These are phyloP conservation scores for Dendroctonus ponderosae DNA, from an alignment of 1,140 invertebrate genomes.

Conservation along the genomic window DNA sequence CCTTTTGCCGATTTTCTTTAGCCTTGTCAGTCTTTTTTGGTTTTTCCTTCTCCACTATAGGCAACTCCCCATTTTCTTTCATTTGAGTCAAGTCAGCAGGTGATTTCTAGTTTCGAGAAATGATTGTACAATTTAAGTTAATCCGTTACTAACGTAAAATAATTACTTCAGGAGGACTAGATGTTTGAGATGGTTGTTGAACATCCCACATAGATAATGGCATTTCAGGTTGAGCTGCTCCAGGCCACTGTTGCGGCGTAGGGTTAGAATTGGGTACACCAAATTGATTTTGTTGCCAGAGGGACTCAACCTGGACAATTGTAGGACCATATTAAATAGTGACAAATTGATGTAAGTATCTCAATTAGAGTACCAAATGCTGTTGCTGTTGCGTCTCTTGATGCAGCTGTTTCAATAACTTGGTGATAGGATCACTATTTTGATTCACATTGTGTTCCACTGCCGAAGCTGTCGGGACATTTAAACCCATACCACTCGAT, in stretches of 20 bases:
- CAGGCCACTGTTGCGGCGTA: constrained; percentile 33
- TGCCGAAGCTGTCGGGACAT: constrained; percentile 31
- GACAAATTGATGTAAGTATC: not conserved
- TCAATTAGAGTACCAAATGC: constrained; percentile 23
- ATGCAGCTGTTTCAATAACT: constrained; percentile 55
- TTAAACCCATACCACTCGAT: constrained; percentile 27
- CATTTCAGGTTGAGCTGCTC: constrained; percentile 38
- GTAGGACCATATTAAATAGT: constrained; percentile 6
- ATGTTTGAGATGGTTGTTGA: constrained; percentile 39
- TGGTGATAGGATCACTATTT: constrained; percentile 56
- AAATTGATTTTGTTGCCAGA: constrained; percentile 45
- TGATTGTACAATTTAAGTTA: not conserved
- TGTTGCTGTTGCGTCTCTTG: constrained; percentile 34
- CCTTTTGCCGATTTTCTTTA: constrained; percentile 51
- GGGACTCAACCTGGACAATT: constrained; percentile 39
- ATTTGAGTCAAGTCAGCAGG: not conserved
- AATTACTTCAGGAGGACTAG: constrained; percentile 10
- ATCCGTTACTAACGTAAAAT: not conserved
- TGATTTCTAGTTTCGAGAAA: not conserved
- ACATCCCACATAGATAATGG: constrained; percentile 49
- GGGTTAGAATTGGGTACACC: constrained; percentile 15
- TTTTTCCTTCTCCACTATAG: constrained; percentile 32
- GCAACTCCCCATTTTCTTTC: too few species aligned
- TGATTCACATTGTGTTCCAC: constrained; percentile 41
- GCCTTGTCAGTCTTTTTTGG: constrained; percentile 51